Evolutionary conservation across 2,888 invertebrate genomes (phyloP).

Genomic region (Pecten maximus): DNA sequence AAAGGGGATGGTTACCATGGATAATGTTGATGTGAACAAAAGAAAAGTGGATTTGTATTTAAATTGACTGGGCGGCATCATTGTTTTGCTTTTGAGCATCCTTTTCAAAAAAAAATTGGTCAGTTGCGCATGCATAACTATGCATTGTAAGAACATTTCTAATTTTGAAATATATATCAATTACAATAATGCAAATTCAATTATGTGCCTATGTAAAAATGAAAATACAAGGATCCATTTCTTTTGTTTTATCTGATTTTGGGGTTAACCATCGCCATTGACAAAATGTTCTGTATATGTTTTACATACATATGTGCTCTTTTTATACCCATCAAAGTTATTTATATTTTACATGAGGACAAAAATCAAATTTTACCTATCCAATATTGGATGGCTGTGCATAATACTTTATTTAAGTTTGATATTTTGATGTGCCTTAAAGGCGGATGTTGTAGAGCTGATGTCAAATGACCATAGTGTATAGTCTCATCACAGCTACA

Average conservation of each 20-base stretch:
- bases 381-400: constrained; percentile 11
- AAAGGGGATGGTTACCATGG: background rate
- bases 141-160: background rate
- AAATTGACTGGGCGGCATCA: background rate
- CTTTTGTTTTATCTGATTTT: background rate
- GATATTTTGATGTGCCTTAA: background rate
- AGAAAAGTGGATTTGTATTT: background rate
- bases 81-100: background rate
- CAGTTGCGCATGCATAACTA: background rate
- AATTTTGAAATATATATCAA: background rate
- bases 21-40: background rate
- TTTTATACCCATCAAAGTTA: constrained; percentile 31
- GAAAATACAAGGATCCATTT: background rate
- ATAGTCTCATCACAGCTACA: constrained; percentile 22
- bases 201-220: background rate
- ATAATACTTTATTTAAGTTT: background rate
- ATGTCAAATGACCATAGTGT: background rate
- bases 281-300: constrained; percentile 7
- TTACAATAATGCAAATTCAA: background rate
- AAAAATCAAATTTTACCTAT: constrained; percentile 31
- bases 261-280: background rate
- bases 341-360: constrained; percentile 27
- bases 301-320: constrained; percentile 28
- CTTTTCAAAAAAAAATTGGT: background rate
- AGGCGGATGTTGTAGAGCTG: constrained; percentile 9